phyloP scores from a whole-genome alignment of 2,797 vertebrate genomes.

The Tragopan temminckii region DNA sequence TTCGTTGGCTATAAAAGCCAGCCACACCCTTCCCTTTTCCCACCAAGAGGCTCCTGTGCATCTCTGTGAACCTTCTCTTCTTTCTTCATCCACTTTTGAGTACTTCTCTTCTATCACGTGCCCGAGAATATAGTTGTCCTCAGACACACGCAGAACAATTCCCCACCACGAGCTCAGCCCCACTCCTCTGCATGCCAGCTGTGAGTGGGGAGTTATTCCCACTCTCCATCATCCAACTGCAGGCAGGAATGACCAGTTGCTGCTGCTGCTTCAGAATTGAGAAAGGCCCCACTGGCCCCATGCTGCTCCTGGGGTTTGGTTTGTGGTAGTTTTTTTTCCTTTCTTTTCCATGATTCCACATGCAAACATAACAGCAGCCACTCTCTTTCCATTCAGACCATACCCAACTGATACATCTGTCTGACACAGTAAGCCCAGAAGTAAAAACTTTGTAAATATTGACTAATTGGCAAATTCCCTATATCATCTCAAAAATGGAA shows the following conservation, averaged over 20 bases:
- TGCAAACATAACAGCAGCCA: not conserved
- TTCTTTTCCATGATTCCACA: not conserved
- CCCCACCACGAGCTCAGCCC: not conserved
- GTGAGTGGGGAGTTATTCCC: not conserved
- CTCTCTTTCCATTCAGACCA: not conserved
- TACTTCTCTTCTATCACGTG: not conserved
- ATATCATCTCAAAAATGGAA: not conserved
- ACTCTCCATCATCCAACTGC: not conserved
- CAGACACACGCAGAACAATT: not conserved
- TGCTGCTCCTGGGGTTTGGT: not conserved
- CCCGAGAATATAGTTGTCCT: constrained; percentile 12
- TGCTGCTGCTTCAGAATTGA: not conserved
- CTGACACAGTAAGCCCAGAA: not conserved
- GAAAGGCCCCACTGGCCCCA: not conserved
- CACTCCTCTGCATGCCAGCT: not conserved
- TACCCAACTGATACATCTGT: rapidly evolving
- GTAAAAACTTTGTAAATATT: not conserved
- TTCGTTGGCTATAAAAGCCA: not conserved
- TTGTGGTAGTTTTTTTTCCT: not conserved
- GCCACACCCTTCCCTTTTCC: not conserved
- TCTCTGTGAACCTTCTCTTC: not conserved
- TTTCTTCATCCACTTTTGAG: not conserved
- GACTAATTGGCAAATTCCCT: not conserved
- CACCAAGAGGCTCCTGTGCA: not conserved
- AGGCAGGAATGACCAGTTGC: not conserved